phyloP scores from a whole-genome alignment of 2,888 invertebrate species.

The Lasioglossum malachurum region DNA sequence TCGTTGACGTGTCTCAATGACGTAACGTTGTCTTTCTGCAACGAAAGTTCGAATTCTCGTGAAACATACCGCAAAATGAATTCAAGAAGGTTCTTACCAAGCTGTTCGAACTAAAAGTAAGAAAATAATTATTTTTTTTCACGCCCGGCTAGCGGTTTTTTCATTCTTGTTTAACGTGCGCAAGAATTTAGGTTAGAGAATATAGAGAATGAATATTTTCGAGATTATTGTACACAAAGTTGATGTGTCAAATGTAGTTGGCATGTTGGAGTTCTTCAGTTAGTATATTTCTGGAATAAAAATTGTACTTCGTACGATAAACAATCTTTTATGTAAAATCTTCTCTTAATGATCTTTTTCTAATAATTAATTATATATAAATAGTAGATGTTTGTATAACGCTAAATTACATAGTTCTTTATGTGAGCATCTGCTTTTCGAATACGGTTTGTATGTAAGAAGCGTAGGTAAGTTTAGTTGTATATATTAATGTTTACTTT shows the following conservation, averaged over 20 bases:
- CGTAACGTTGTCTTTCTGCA: constrained; percentile 68
- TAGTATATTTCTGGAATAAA: not conserved
- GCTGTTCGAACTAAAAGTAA: constrained; percentile 47
- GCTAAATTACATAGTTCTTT: not conserved
- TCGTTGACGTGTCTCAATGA: constrained; percentile 80
- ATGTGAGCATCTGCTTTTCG: not conserved
- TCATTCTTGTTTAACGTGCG: not conserved
- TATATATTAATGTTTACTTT: not conserved
- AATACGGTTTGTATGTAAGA: not conserved
- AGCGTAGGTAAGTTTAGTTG: not conserved
- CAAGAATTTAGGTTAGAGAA: constrained; percentile 42
- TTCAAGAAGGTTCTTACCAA: constrained; percentile 25
- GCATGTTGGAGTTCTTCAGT: not conserved
- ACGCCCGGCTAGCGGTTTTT: not conserved
- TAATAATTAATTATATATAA: not conserved
- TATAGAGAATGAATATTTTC: not conserved
- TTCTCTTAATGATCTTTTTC: not conserved
- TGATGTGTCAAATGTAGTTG: constrained; percentile 28
- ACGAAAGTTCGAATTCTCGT: constrained; percentile 40
- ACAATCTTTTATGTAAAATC: not conserved
- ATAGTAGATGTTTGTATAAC: not conserved
- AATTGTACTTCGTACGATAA: not conserved
- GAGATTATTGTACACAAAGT: constrained; percentile 15
- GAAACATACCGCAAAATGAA: constrained; percentile 43
- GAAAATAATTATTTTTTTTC: not conserved